These are phyloP conservation scores for Ianthella basta DNA, from an alignment of 37 sponge, comb jelly and placozoan genomes.

Conservation along the genomic window DNA sequence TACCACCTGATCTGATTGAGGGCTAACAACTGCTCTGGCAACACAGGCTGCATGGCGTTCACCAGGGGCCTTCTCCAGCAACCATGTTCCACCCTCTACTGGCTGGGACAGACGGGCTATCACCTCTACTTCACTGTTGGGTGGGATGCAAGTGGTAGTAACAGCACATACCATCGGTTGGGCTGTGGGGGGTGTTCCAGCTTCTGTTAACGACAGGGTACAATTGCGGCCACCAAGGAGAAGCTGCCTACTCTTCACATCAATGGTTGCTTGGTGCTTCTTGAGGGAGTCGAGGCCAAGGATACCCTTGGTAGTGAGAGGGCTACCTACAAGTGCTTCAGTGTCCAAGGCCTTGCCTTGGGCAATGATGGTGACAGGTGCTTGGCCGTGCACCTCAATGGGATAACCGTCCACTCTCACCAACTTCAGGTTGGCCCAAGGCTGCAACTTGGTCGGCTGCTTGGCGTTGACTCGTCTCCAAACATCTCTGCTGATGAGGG, in stretches of 20 bases:
- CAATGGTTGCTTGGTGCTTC: neutral
- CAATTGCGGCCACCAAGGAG: too few relatives aligned
- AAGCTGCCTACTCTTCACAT: neutral
- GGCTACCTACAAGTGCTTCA: neutral
- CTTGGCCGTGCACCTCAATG: slow-evolving; percentile 4
- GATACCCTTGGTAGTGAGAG: neutral
- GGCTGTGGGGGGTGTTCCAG: neutral
- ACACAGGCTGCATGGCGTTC: neutral
- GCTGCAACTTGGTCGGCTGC: neutral
- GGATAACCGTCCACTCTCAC: slow-evolving; percentile 18
- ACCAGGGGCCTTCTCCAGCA: neutral
- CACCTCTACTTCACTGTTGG: slow-evolving; percentile 19
- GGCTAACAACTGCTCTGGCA: neutral
- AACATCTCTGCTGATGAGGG: neutral
- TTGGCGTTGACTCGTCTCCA: neutral
- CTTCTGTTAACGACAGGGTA: too few relatives aligned
- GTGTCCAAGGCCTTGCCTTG: neutral
- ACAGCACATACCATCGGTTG: neutral
- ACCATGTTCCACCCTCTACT: neutral
- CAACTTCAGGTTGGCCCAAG: neutral
- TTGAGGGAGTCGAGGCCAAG: slow-evolving; percentile 20
- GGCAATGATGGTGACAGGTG: neutral
- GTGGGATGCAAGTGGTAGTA: neutral
- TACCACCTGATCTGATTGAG: neutral
- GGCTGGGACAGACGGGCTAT: neutral